Evolutionary conservation across 1,140 invertebrate genomes (phyloP), one percentile per base, ranked within the genome.

Genomic region (Venturia canescens): DNA sequence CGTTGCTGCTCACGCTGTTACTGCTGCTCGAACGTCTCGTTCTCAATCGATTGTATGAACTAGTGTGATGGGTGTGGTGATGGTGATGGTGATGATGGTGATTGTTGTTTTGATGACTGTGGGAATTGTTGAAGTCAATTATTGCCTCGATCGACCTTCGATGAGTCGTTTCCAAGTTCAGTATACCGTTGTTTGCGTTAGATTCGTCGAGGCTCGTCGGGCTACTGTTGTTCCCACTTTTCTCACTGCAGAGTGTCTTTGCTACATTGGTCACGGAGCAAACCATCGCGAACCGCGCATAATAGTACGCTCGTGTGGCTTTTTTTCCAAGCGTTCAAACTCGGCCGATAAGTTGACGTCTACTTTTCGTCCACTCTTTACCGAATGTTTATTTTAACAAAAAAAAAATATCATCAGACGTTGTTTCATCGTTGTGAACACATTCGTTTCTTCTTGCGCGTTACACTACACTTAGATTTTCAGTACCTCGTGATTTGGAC

Each of bases 201-300:
- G 34, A 74, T 9, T 16, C 34, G 63, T 50, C 67, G 21, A 53
- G n/a, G 23, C 26, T 26, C 15, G 3, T 67, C 3, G 18, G 5
- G 66, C 60, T 67, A 63, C 57, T 76, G n/a, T 27, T 69, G 66
- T 71, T 78, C 23, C 75, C 72, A 27, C 34, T 81, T 70, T 83
- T 81, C 31, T 77, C 66, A 63, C 81, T 74, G 67, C 80, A 72
- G 16, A 48, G 72, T 77, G 80, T 76, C 76, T 83, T 81, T 77
- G 82, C 80, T 82, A 86, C 86, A 82, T 84, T 88, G 86, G 90
- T 92, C 90, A 91, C 84, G 87, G 90, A 91, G 90, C 91, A 92
- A 86, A 92, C 91, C 91, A 92, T 92, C 85, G 89, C 91, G 90
- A 90, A 88, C 86, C 90, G 85, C 84, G 89, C 90, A 92, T 91